These are phyloP conservation scores for Drosophila phalerata DNA, from an alignment of 2,888 invertebrate genomes.

Conservation along the genomic window DNA sequence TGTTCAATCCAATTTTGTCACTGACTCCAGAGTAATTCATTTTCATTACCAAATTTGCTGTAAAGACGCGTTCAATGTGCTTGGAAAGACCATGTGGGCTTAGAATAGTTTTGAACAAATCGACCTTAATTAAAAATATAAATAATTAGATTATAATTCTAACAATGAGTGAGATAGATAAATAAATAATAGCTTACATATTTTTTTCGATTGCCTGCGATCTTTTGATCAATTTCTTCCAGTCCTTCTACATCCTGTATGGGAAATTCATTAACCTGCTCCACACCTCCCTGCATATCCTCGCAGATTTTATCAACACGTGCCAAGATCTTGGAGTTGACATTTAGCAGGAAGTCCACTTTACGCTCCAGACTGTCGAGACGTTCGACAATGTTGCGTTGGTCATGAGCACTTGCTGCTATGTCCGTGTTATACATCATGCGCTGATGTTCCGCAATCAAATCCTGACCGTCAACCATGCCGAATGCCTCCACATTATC, in stretches of 20 bases:
- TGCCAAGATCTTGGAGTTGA: constrained; percentile 52
- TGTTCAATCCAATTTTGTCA: constrained; percentile 41
- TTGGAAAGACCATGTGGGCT: constrained; percentile 45
- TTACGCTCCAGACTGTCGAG: constrained; percentile 49
- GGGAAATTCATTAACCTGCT: constrained; percentile 44
- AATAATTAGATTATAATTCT: neutral
- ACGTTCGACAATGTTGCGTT: constrained; percentile 35
- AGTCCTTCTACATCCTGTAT: constrained; percentile 33
- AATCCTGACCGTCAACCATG: constrained; percentile 42
- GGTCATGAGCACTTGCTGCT: constrained; percentile 18
- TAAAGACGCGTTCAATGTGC: constrained; percentile 49
- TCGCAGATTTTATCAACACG: constrained; percentile 52
- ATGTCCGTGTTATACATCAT: constrained; percentile 33
- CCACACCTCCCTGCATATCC: constrained; percentile 17
- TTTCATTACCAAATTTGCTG: constrained; percentile 38
- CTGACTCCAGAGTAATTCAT: constrained; percentile 48
- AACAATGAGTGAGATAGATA: neutral
- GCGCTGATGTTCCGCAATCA: constrained; percentile 43
- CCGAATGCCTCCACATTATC: constrained; percentile 40
- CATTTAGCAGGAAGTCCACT: constrained; percentile 47
- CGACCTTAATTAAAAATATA: constrained; percentile 19
- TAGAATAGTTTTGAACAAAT: constrained; percentile 41
- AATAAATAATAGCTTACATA: constrained; percentile 36
- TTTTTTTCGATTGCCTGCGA: constrained; percentile 44
- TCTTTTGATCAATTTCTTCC: constrained; percentile 42